These are phyloP conservation scores for Drosophila virilis DNA, from an alignment of 1,140 invertebrate genomes.

Conservation along the genomic window DNA sequence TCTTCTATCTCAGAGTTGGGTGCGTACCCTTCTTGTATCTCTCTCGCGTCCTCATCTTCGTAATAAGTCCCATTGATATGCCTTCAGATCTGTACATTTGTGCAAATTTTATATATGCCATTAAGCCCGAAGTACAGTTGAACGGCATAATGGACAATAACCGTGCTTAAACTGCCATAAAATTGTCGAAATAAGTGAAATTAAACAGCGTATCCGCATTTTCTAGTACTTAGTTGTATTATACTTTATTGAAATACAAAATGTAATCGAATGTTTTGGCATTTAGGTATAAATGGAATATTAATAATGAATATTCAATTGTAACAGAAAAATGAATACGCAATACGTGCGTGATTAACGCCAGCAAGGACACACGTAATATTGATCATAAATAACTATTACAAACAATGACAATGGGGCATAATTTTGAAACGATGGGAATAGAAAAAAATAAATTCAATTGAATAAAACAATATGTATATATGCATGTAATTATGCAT, in stretches of 20 bases:
- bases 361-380: background rate
- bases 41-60: too few species aligned
- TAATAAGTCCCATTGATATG: too few species aligned
- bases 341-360: background rate
- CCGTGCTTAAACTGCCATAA: slow-evolving; percentile 42
- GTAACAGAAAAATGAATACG: background rate
- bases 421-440: background rate
- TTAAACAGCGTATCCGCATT: slow-evolving; percentile 17
- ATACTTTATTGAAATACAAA: slow-evolving; percentile 38
- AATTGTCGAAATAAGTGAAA: slow-evolving; percentile 21
- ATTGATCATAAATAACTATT: background rate
- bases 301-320: slow-evolving; percentile 1
- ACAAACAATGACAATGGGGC: background rate
- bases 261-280: slow-evolving; percentile 22
- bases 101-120: background rate
- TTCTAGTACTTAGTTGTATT: slow-evolving; percentile 7
- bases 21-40: too few species aligned
- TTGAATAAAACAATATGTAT: background rate
- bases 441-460: slow-evolving; percentile 2
- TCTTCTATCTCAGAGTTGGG: too few species aligned
- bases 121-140: slow-evolving; percentile 24
- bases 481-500: slow-evolving; percentile 2
- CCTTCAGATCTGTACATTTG: background rate
- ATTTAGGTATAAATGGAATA: slow-evolving; percentile 6
- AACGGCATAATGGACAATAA: slow-evolving; percentile 18